A percentile compares a stretch with the other conserved stretches of the same genome.
Conservation (phyloP, 2,888 invertebrate species). For the Agrenia bidenticulata region DNA sequence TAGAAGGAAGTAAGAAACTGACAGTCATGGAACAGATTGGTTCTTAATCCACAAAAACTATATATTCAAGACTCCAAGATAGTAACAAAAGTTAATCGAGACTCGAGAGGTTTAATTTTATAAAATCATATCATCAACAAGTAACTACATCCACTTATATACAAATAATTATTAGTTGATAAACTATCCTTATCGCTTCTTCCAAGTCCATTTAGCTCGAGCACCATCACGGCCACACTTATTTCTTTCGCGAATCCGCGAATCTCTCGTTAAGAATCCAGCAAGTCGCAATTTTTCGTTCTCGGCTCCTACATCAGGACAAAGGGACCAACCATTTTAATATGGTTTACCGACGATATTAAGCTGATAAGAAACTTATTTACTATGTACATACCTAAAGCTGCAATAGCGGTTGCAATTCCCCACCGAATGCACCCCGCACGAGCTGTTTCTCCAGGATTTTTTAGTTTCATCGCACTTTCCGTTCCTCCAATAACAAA, state of each 20-base stretch:
- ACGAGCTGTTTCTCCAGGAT: constrained; percentile 71
- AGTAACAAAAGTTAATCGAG: too few relatives aligned
- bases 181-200: constrained; percentile 70
- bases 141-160: too few relatives aligned
- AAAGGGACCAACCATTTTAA: neutral
- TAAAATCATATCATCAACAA: too few relatives aligned
- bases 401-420: constrained; percentile 77
- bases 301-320: constrained; percentile 56
- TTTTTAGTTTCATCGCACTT: neutral
- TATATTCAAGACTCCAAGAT: too few relatives aligned
- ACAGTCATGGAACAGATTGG: too few relatives aligned
- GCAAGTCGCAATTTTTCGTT: constrained; percentile 58
- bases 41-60: too few relatives aligned
- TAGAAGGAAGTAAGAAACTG: too few relatives aligned
- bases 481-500: constrained; percentile 65
- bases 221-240: constrained; percentile 90
- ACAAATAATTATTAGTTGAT: too few relatives aligned
- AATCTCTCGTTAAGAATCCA: constrained; percentile 81
- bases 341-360: neutral
- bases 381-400: constrained; percentile 72
- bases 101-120: too few relatives aligned
- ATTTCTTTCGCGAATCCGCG: constrained; percentile 78
- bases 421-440: constrained; percentile 88
- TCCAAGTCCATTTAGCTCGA: constrained; percentile 89
- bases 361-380: neutral